phyloP scores from a whole-genome alignment of 1,140 invertebrate genomes.

The Colletes latitarsis region DNA sequence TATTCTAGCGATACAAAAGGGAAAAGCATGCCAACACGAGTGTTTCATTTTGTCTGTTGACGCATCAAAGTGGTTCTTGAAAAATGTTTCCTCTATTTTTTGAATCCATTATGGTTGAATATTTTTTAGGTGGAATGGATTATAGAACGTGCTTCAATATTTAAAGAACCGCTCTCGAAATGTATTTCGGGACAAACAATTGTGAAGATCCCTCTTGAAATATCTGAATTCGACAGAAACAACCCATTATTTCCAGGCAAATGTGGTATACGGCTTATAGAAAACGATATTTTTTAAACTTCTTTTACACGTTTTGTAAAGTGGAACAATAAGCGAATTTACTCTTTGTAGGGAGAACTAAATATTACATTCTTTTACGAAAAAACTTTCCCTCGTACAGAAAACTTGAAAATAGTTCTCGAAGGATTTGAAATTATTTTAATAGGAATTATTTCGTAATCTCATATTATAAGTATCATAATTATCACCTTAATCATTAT shows the following conservation, averaged over 20 bases:
- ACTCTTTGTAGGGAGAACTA: too few relatives aligned
- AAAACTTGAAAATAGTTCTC: too few relatives aligned
- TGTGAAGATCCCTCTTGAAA: not conserved
- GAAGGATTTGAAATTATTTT: too few relatives aligned
- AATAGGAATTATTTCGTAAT: too few relatives aligned
- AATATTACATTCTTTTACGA: too few relatives aligned
- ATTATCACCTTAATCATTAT: too few relatives aligned
- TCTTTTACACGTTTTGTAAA: too few relatives aligned
- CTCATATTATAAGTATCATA: too few relatives aligned
- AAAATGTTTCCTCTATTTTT: not conserved
- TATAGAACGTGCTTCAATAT: not conserved
- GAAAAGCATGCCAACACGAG: not conserved
- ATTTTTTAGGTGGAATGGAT: not conserved
- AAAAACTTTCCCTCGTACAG: too few relatives aligned
- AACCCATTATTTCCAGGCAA: not conserved
- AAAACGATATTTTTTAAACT: not conserved
- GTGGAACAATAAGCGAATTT: too few relatives aligned
- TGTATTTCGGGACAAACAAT: constrained; percentile 3
- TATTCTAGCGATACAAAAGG: not conserved
- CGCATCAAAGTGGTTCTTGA: not conserved
- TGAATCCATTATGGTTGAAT: not conserved
- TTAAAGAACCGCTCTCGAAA: not conserved
- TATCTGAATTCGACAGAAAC: not conserved
- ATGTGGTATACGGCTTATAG: not conserved
- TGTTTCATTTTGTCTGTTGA: not conserved